Conservation (phyloP, 2,797 vertebrate genomes). For the Neosalanx taihuensis region DNA sequence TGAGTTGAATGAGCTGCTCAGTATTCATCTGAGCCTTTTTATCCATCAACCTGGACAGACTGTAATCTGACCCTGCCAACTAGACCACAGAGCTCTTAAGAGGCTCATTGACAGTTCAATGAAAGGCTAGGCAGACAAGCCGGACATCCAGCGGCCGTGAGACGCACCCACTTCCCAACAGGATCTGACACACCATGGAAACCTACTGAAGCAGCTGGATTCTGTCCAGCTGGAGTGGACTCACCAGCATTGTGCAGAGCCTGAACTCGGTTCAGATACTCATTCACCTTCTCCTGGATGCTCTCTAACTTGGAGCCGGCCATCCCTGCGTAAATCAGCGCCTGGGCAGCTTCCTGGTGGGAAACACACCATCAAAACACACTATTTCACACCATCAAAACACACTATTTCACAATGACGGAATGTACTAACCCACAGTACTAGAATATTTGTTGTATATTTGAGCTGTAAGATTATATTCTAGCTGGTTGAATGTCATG, state of each 20-base stretch:
- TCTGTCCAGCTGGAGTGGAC: conserved; percentile 32
- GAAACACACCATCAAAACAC: conserved; percentile 11
- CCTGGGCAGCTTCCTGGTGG: conserved; percentile 92
- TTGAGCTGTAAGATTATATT: neutral
- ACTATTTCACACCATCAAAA: neutral
- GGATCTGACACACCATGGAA: neutral
- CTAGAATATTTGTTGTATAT: neutral
- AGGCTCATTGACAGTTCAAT: neutral
- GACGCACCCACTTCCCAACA: conserved; percentile 4
- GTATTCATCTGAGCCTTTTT: too few relatives aligned
- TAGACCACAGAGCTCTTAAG: too few relatives aligned
- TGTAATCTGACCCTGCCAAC: too few relatives aligned
- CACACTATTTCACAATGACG: neutral
- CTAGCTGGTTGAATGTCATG: too few relatives aligned
- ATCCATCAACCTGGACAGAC: too few relatives aligned
- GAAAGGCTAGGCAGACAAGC: neutral
- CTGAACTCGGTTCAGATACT: conserved; percentile 93
- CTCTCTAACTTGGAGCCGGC: conserved; percentile 93
- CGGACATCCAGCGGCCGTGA: neutral
- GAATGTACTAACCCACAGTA: neutral
- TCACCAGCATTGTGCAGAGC: conserved; percentile 89
- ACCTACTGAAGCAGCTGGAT: neutral
- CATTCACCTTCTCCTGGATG: conserved; percentile 94
- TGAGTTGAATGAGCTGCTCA: too few relatives aligned
- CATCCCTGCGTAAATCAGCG: conserved; percentile 96